These are phyloP conservation scores for Apodemia zela DNA, from an alignment of 2,888 invertebrate species.

Conservation along the genomic window DNA sequence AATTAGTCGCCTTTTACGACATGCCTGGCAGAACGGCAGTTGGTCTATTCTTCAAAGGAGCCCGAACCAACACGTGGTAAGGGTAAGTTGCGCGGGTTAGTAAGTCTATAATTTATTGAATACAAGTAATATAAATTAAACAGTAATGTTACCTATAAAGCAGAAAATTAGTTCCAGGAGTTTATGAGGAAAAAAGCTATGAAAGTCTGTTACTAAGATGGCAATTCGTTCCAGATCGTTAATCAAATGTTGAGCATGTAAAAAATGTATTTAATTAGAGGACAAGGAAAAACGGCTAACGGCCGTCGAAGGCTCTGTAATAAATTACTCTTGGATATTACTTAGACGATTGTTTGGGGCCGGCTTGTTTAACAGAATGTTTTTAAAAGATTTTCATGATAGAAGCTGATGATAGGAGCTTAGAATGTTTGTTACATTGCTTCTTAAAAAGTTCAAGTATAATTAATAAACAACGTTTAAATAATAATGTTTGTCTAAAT, in stretches of 20 bases:
- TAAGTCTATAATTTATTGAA: not conserved
- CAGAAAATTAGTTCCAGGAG: not conserved
- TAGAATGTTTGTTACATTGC: no score
- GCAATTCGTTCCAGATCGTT: conserved; percentile 24
- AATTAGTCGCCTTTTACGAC: no score
- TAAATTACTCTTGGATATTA: conserved; percentile 7
- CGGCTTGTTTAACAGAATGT: not conserved
- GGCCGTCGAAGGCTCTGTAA: conserved; percentile 13
- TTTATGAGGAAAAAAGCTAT: not conserved
- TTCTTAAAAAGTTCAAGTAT: no score
- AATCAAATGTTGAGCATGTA: conserved; percentile 19
- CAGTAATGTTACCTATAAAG: not conserved
- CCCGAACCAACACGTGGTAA: no score
- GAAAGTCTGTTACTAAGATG: conserved; percentile 1
- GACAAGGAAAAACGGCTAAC: conserved; percentile 8
- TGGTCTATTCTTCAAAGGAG: no score
- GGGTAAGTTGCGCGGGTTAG: no score
- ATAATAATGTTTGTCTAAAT: no score
- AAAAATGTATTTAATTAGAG: conserved; percentile 15
- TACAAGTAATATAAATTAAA: not conserved
- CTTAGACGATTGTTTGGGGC: conserved; percentile 3
- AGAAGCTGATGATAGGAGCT: not conserved
- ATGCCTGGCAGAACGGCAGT: no score
- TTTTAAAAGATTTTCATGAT: not conserved
- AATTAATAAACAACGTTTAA: no score